phyloP scores from a whole-genome alignment of 2,888 invertebrate species.

The Drosophila atripex region DNA sequence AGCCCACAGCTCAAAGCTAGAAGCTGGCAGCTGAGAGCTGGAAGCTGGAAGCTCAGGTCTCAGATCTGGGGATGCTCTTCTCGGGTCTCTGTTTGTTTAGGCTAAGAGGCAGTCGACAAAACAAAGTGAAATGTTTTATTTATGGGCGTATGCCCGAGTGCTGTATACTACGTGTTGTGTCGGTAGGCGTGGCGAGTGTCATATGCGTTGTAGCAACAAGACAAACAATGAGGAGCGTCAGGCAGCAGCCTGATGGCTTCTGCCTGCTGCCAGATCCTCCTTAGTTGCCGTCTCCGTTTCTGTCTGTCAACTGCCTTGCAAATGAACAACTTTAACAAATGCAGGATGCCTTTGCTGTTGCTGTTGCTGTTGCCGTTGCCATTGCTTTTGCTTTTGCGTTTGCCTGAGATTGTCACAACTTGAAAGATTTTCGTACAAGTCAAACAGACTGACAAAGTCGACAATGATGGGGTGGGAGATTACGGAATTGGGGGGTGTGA shows the following conservation, averaged over 20 bases:
- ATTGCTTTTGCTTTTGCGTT: slow-evolving; percentile 25
- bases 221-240: slow-evolving; percentile 66
- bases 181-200: slow-evolving; percentile 73
- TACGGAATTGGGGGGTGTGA: not conserved
- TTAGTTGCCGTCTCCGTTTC: slow-evolving; percentile 36
- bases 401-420: slow-evolving; percentile 66
- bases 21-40: slow-evolving; percentile 9
- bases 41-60: slow-evolving; percentile 8
- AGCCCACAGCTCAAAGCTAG: slow-evolving; percentile 4
- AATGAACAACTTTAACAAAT: slow-evolving; percentile 79
- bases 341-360: slow-evolving; percentile 44
- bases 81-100: slow-evolving; percentile 54
- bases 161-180: slow-evolving; percentile 25
- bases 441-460: slow-evolving; percentile 76
- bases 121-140: slow-evolving; percentile 78
- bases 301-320: slow-evolving; percentile 70
- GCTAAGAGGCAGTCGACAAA: slow-evolving; percentile 57
- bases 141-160: slow-evolving; percentile 58
- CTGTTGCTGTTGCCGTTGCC: slow-evolving; percentile 13
- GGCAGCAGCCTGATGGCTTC: slow-evolving; percentile 11
- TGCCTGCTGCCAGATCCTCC: slow-evolving; percentile 16
- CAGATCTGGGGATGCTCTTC: slow-evolving; percentile 4
- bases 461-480: slow-evolving; percentile 45
- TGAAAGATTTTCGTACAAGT: slow-evolving; percentile 75
- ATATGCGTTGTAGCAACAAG: slow-evolving; percentile 76